Evolutionary conservation across 2,113 vertebrate species (phyloP).

Genomic region (Podarcis raffonei): DNA sequence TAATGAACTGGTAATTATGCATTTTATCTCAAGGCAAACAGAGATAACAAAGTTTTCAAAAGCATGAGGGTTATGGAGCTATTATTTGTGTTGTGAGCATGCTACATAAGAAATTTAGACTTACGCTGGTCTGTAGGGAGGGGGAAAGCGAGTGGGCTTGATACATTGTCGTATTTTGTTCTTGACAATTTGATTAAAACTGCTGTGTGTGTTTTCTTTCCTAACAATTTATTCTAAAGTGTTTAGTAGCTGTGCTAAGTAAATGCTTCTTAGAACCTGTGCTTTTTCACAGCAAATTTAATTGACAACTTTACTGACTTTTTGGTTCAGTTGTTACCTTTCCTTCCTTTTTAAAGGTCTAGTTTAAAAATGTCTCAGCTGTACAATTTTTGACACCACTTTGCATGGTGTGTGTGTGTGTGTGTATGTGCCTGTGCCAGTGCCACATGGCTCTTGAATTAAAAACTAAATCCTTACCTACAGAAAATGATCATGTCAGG

Average conservation of each 20-base stretch:
- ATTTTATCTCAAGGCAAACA: slow-evolving; percentile 60
- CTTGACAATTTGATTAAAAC: slow-evolving; percentile 71
- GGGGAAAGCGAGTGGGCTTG: slow-evolving; percentile 43
- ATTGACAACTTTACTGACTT: background rate
- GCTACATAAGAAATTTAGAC: slow-evolving; percentile 63
- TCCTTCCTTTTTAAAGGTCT: background rate
- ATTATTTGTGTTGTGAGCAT: slow-evolving; percentile 48
- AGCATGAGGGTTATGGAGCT: slow-evolving; percentile 41
- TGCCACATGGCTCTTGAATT: too few species aligned
- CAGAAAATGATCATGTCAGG: too few species aligned
- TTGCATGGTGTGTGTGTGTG: too few species aligned
- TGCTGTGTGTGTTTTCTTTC: slow-evolving; percentile 15
- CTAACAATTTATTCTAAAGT: slow-evolving; percentile 33
- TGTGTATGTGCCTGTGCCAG: too few species aligned
- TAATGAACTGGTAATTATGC: slow-evolving; percentile 58
- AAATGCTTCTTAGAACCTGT: slow-evolving; percentile 1
- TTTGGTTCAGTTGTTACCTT: background rate
- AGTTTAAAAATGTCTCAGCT: background rate
- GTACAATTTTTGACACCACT: too few species aligned
- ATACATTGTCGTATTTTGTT: slow-evolving; percentile 64
- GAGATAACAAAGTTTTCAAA: slow-evolving; percentile 51
- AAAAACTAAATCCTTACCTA: background rate
- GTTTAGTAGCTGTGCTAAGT: slow-evolving; percentile 16
- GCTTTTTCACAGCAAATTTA: background rate
- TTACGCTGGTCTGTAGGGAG: slow-evolving; percentile 30